Percentiles rank a stretch among this genome's conserved stretches.
Conservation (phyloP, 2,113 vertebrate genomes). For the Salminus brasiliensis region DNA sequence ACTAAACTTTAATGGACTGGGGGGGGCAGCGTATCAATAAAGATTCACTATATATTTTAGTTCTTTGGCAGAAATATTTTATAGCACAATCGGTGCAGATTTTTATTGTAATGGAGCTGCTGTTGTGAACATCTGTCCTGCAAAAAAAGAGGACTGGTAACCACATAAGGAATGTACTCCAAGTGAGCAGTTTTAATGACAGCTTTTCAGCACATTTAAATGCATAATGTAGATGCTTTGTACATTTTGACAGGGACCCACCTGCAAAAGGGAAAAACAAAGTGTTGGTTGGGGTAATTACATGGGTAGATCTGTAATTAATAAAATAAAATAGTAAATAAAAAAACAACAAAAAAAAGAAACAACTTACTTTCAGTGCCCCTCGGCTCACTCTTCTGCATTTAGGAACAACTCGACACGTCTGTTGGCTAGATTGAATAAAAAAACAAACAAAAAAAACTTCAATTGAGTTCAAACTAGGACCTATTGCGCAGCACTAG, state of each 20-base stretch:
- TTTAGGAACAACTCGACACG: slow-evolving; percentile 90
- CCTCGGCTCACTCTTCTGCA: slow-evolving; percentile 44
- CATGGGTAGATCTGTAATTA: neutral
- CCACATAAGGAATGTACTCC: neutral
- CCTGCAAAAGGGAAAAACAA: neutral
- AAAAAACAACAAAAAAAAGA: neutral
- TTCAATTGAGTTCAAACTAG: neutral
- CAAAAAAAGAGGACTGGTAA: neutral
- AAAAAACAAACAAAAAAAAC: neutral
- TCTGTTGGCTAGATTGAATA: slow-evolving; percentile 73
- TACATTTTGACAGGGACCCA: slow-evolving; percentile 10
- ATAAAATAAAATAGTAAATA: too few species aligned
- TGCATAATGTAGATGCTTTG: slow-evolving; percentile 7
- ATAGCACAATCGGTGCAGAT: neutral
- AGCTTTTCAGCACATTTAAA: neutral
- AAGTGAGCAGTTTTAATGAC: slow-evolving; percentile 3
- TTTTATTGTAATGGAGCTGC: neutral
- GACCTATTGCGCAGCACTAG: too few species aligned
- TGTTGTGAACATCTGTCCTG: neutral
- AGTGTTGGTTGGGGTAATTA: neutral
- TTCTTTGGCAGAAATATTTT: neutral
- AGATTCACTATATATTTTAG: neutral
- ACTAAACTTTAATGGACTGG: neutral
- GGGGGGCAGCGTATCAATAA: slow-evolving; percentile 19
- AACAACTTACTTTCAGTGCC: slow-evolving; percentile 16